Percentiles rank a stretch among this genome's conserved stretches.
Conservation (phyloP, 2,797 vertebrate genomes). For the Taeniopygia guttata region DNA sequence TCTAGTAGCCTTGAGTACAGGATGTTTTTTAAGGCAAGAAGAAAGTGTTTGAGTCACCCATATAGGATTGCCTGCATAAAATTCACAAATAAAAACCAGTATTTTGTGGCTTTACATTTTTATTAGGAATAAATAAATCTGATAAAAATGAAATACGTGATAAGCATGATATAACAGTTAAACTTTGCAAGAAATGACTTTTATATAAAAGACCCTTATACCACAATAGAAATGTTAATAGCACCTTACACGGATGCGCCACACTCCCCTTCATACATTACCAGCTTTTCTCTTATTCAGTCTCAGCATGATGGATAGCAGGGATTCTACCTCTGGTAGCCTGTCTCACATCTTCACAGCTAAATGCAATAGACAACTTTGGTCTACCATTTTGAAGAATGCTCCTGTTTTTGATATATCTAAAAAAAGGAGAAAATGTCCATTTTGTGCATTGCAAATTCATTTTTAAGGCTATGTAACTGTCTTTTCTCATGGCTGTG, state of each 20-base stretch:
- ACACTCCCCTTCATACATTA: background rate
- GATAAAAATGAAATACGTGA: background rate
- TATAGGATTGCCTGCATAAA: background rate
- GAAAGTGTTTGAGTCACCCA: background rate
- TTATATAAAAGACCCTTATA: background rate
- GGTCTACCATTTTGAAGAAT: background rate
- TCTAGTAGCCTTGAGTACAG: background rate
- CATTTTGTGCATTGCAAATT: background rate
- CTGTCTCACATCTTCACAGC: background rate
- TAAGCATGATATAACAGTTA: background rate
- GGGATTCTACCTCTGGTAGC: background rate
- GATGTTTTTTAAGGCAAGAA: background rate
- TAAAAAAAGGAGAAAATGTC: background rate
- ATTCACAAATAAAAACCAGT: background rate
- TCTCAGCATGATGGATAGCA: background rate
- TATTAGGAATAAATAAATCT: constrained; percentile 59
- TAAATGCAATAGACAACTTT: background rate
- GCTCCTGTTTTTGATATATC: background rate
- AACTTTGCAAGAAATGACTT: background rate
- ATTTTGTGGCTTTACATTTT: background rate
- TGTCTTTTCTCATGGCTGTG: background rate
- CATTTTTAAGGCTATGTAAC: background rate
- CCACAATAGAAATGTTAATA: constrained; percentile 8
- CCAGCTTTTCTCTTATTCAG: background rate
- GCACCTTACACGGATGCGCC: background rate